phyloP scores from a whole-genome alignment of 2,888 invertebrate species.

The Melipona bicolor region DNA sequence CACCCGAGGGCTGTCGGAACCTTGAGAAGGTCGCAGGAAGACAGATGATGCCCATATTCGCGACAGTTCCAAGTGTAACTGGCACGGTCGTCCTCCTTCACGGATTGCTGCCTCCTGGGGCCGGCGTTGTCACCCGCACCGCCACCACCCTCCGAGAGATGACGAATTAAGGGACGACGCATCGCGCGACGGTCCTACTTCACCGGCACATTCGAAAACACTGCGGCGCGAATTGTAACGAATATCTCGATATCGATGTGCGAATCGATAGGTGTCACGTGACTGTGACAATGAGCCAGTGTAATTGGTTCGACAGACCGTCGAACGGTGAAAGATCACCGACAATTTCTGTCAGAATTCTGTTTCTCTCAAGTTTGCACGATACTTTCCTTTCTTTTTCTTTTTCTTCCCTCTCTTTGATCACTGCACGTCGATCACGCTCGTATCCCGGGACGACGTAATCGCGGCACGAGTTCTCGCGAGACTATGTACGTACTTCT shows the following conservation, averaged over 20 bases:
- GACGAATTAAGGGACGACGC: slow-evolving; percentile 81
- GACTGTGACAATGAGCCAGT: neutral
- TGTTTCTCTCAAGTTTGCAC: neutral
- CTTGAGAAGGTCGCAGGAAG: slow-evolving; percentile 81
- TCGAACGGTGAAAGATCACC: neutral
- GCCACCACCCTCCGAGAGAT: slow-evolving; percentile 81
- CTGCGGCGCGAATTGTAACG: slow-evolving; percentile 3
- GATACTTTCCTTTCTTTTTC: no score
- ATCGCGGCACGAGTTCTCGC: slow-evolving; percentile 71
- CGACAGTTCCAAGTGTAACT: slow-evolving; percentile 76
- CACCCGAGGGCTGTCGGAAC: slow-evolving; percentile 76
- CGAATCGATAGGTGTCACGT: neutral
- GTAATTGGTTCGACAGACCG: neutral
- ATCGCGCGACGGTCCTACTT: slow-evolving; percentile 67
- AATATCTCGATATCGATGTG: neutral
- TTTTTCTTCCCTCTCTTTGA: neutral
- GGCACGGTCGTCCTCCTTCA: slow-evolving; percentile 72
- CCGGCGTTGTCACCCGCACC: slow-evolving; percentile 67
- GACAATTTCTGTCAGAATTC: neutral
- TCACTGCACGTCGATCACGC: slow-evolving; percentile 19
- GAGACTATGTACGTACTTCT: slow-evolving; percentile 72
- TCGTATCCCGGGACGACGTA: slow-evolving; percentile 42
- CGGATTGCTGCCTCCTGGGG: slow-evolving; percentile 69
- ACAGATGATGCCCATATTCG: slow-evolving; percentile 81
- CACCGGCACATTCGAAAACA: slow-evolving; percentile 55